These are phyloP conservation scores for Sycophila sp. DNA, from an alignment of 1,140 invertebrate species.

Conservation along the genomic window DNA sequence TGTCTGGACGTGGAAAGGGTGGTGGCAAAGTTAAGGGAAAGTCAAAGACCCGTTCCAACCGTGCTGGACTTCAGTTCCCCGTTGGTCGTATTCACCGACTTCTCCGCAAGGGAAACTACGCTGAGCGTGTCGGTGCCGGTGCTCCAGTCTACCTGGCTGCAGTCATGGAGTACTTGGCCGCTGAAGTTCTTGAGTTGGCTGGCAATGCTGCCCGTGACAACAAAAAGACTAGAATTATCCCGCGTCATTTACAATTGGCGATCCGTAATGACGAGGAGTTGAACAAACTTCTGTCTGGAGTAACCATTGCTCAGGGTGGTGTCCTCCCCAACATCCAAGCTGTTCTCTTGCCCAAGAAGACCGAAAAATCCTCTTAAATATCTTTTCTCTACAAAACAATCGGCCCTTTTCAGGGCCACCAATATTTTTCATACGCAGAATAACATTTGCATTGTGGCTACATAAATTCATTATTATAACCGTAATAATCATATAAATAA, in stretches of 20 bases:
- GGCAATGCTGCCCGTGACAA: constrained; percentile 80
- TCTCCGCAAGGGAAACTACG: constrained; percentile 78
- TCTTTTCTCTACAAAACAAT: neutral
- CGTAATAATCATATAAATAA: too few species aligned
- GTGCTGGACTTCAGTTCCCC: constrained; percentile 78
- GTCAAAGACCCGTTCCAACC: constrained; percentile 71
- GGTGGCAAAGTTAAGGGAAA: constrained; percentile 73
- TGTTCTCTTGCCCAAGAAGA: constrained; percentile 64
- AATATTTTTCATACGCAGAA: neutral
- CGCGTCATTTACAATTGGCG: constrained; percentile 83
- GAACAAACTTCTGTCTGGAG: constrained; percentile 73
- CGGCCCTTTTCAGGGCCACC: constrained; percentile 18
- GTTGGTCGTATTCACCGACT: constrained; percentile 78
- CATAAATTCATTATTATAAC: too few species aligned
- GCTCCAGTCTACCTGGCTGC: constrained; percentile 79
- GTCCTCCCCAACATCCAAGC: constrained; percentile 76
- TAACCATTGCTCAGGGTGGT: constrained; percentile 77
- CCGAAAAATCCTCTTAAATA: neutral
- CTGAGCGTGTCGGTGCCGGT: constrained; percentile 75
- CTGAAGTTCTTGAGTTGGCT: constrained; percentile 82
- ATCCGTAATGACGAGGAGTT: constrained; percentile 66
- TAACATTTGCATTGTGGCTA: too few species aligned
- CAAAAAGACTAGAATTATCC: constrained; percentile 77
- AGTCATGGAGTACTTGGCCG: constrained; percentile 71
- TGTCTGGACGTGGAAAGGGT: constrained; percentile 72